Percentiles rank a stretch among this genome's conserved stretches.
These are phyloP conservation scores for Sicus ferrugineus DNA, from an alignment of 2,888 invertebrate species.

Conservation along the genomic window DNA sequence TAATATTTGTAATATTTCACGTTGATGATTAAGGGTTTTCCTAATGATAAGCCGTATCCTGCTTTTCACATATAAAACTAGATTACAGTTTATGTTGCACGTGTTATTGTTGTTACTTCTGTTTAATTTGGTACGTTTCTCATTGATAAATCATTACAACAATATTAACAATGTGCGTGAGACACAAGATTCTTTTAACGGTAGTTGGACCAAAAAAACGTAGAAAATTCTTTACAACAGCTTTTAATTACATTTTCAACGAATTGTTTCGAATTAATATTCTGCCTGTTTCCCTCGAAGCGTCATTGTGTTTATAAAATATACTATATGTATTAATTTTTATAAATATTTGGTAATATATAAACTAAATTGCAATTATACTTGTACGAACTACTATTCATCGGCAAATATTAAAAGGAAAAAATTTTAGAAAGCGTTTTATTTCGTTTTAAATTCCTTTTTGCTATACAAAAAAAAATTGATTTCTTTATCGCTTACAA, in stretches of 20 bases:
- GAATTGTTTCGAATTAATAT: no score
- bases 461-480: background rate
- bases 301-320: no score
- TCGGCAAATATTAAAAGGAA: no score
- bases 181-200: constrained; percentile 4
- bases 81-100: constrained; percentile 20
- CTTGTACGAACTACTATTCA: no score
- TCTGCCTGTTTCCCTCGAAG: no score
- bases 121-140: constrained; percentile 16
- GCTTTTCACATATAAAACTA: constrained; percentile 13
- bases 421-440: background rate
- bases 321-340: no score
- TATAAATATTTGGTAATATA: no score
- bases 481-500: no score
- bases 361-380: no score
- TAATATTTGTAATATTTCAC: constrained; percentile 19
- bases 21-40: constrained; percentile 1
- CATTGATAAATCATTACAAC: constrained; percentile 10
- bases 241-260: no score
- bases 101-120: constrained; percentile 21
- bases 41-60: constrained; percentile 18
- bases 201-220: background rate
- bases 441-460: background rate
- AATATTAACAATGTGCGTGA: constrained; percentile 31
- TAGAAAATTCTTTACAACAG: no score